phyloP scores from a whole-genome alignment of 2,888 invertebrate genomes.

The Plutella xylostella region DNA sequence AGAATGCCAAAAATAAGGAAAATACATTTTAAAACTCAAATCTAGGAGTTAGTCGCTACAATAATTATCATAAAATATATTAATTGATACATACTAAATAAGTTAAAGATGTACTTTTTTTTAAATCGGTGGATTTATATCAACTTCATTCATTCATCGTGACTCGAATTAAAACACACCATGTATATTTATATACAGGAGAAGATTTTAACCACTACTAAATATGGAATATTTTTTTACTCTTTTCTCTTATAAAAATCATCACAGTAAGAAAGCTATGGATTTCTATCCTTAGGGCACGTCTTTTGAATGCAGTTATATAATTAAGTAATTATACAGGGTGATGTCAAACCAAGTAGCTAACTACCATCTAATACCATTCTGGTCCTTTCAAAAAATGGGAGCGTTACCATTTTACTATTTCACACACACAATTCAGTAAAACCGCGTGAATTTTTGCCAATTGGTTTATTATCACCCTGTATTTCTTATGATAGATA shows the following conservation, averaged over 20 bases:
- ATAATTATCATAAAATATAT: slow-evolving; percentile 16
- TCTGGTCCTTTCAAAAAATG: no score
- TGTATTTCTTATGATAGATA: no score
- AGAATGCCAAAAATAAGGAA: slow-evolving; percentile 19
- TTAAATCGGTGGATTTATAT: slow-evolving; percentile 33
- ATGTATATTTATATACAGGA: slow-evolving; percentile 10
- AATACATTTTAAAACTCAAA: slow-evolving; percentile 16
- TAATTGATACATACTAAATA: slow-evolving; percentile 14
- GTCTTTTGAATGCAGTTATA: no score
- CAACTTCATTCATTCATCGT: slow-evolving; percentile 14
- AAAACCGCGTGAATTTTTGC: no score
- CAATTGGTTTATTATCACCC: no score
- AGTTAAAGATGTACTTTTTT: slow-evolving; percentile 3
- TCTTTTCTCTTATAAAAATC: slow-evolving; percentile 27
- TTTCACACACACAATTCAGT: no score
- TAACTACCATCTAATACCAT: no score
- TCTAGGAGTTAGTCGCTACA: slow-evolving; percentile 14
- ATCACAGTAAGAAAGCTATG: slow-evolving; percentile 35
- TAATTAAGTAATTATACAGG: no score
- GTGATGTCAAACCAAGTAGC: no score
- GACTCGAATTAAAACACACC: slow-evolving; percentile 9
- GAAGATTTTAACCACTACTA: slow-evolving; percentile 19
- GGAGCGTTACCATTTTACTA: no score
- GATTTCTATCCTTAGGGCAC: no score
- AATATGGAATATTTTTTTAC: slow-evolving; percentile 30